These are phyloP conservation scores for Lucilia sericata DNA, from an alignment of 1,140 invertebrate genomes.

Conservation along the genomic window DNA sequence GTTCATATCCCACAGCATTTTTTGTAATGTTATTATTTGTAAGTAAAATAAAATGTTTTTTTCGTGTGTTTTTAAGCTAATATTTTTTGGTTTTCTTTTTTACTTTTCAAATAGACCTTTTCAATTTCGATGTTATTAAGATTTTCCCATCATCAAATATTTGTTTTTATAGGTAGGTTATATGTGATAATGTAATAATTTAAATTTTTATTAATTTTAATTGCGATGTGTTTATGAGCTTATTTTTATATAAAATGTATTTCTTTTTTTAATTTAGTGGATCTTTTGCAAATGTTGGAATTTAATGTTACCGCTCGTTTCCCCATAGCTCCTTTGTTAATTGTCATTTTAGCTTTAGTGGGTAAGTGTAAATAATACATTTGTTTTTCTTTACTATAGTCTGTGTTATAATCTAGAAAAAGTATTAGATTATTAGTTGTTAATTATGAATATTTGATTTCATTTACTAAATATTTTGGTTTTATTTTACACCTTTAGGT, in stretches of 20 bases:
- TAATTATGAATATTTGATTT: not conserved
- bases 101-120: slow-evolving; percentile 82
- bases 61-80: not conserved
- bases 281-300: slow-evolving; percentile 97
- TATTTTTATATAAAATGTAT: not conserved
- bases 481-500: slow-evolving; percentile 72
- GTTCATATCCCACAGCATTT: slow-evolving; percentile 92
- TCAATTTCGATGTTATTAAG: slow-evolving; percentile 97
- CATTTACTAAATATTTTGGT: not conserved
- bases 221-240: not conserved
- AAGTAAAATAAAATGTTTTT: slow-evolving; percentile 72
- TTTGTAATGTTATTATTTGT: slow-evolving; percentile 99
- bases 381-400: too few species aligned
- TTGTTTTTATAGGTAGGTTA: slow-evolving; percentile 94
- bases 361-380: slow-evolving; percentile 77
- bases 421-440: not conserved
- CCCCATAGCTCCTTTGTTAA: slow-evolving; percentile 94
- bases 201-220: slow-evolving; percentile 3
- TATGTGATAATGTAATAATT: not conserved
- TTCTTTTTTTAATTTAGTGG: slow-evolving; percentile 75
- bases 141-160: slow-evolving; percentile 99
- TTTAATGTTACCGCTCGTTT: slow-evolving; percentile 93
- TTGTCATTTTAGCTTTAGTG: slow-evolving; percentile 96
- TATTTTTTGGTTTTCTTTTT: slow-evolving; percentile 48
- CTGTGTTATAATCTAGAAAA: too few species aligned